Percentiles rank a stretch among this genome's conserved stretches.
phyloP scores from a whole-genome alignment of 2,797 vertebrate genomes.

The Thaleichthys pacificus region DNA sequence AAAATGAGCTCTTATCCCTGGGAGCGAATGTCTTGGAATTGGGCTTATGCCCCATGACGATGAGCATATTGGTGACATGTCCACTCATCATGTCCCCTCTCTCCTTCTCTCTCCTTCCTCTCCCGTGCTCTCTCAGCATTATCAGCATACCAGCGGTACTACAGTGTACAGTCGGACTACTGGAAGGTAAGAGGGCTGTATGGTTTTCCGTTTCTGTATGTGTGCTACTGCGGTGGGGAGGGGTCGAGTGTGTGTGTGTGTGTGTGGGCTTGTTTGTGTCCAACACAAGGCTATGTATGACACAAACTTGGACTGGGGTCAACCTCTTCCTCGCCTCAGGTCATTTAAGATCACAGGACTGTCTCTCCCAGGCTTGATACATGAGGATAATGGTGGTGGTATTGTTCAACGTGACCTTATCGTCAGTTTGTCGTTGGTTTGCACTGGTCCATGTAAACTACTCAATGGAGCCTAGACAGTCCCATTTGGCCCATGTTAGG shows the following conservation, averaged over 20 bases:
- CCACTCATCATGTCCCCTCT: conserved; percentile 9
- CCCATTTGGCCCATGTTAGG: too few relatives aligned
- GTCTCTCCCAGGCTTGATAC: background rate
- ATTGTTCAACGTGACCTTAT: background rate
- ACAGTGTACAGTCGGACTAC: conserved; percentile 99
- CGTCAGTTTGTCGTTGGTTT: background rate
- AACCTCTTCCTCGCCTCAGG: background rate
- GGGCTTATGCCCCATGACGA: background rate
- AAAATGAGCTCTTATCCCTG: too few relatives aligned
- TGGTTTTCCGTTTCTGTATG: background rate
- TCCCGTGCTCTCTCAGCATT: conserved; percentile 82
- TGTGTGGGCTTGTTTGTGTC: background rate
- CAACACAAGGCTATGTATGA: background rate
- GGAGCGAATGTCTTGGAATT: too few relatives aligned
- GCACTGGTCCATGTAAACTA: background rate
- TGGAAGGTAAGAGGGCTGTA: conserved; percentile 87
- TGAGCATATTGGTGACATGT: background rate
- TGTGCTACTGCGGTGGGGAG: background rate
- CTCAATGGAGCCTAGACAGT: background rate
- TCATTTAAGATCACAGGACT: background rate
- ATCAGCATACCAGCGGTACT: conserved; percentile 99
- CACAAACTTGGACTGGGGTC: background rate
- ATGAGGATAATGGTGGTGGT: background rate
- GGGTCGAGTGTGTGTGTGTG: background rate
- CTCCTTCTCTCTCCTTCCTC: conserved; percentile 32